Evolutionary conservation across 1,140 invertebrate species (phyloP).

Genomic region (Drosophila watanabei): DNA sequence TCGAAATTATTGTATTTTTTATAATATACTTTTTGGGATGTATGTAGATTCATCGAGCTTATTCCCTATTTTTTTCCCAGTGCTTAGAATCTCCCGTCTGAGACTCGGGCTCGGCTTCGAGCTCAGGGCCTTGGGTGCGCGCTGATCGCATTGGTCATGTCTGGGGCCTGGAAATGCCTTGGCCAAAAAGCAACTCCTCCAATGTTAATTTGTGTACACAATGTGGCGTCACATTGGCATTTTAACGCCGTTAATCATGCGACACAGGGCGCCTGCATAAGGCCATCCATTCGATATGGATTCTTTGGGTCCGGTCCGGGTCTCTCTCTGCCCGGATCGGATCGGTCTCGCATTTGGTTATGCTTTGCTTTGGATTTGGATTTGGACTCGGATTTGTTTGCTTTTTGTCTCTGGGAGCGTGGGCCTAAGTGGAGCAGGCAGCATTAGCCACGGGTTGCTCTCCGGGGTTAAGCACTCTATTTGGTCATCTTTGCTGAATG

Average conservation of each 20-base stretch:
- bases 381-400: conserved; percentile 28
- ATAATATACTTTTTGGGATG: too few relatives aligned
- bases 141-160: conserved; percentile 55
- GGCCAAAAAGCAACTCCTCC: conserved; percentile 56
- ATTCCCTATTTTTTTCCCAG: conserved; percentile 6
- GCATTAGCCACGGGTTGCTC: conserved; percentile 61
- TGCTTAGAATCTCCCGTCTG: neutral
- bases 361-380: conserved; percentile 41
- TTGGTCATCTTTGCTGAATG: conserved; percentile 45
- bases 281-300: conserved; percentile 66
- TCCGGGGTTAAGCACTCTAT: conserved; percentile 73
- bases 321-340: neutral
- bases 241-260: conserved; percentile 85
- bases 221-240: conserved; percentile 85
- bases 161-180: conserved; percentile 32
- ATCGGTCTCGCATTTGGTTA: conserved; percentile 24
- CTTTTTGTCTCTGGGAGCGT: conserved; percentile 45
- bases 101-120: conserved; percentile 15
- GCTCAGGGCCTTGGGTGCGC: conserved; percentile 33
- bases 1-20: neutral
- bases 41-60: neutral
- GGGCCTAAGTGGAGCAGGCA: conserved; percentile 74
- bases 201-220: conserved; percentile 85
- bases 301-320: conserved; percentile 25
- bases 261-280: conserved; percentile 83